Evolutionary conservation across 1,140 invertebrate genomes (phyloP).

Genomic region (Platyscapa corneri): DNA sequence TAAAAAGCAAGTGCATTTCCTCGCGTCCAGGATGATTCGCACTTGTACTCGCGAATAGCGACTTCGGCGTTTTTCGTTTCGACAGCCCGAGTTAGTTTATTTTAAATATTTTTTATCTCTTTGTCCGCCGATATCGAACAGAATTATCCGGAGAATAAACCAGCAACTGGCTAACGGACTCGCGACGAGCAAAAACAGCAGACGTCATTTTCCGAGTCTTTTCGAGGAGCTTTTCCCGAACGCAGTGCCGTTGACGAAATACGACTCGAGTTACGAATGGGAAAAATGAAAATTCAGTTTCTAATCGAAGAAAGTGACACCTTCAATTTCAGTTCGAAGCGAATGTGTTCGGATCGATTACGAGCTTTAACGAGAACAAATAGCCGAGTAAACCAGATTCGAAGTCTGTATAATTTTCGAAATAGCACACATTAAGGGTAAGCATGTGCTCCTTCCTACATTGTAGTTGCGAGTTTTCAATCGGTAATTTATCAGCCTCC

Average conservation of each 20-base stretch:
- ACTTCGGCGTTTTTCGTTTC: background rate
- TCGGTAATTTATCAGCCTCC: background rate
- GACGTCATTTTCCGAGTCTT: background rate
- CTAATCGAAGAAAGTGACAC: no score
- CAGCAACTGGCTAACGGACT: background rate
- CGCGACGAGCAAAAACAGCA: background rate
- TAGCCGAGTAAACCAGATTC: no score
- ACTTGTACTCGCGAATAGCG: background rate
- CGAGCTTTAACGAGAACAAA: background rate
- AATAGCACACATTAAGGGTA: background rate
- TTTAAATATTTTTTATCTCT: no score
- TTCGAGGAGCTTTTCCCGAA: background rate
- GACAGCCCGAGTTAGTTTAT: background rate
- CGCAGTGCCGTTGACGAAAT: no score
- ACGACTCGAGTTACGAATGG: no score
- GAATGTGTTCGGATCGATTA: background rate
- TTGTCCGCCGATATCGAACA: no score
- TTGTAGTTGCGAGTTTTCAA: background rate
- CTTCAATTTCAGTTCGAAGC: no score
- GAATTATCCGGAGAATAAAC: background rate
- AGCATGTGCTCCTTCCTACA: background rate
- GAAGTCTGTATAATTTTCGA: background rate
- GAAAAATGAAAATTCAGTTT: no score
- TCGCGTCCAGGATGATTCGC: background rate
- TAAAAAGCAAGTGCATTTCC: background rate